Evolutionary conservation across 2,888 invertebrate genomes (phyloP), one percentile per base, ranked within the genome.

Genomic region (Mactromeris polynyma): DNA sequence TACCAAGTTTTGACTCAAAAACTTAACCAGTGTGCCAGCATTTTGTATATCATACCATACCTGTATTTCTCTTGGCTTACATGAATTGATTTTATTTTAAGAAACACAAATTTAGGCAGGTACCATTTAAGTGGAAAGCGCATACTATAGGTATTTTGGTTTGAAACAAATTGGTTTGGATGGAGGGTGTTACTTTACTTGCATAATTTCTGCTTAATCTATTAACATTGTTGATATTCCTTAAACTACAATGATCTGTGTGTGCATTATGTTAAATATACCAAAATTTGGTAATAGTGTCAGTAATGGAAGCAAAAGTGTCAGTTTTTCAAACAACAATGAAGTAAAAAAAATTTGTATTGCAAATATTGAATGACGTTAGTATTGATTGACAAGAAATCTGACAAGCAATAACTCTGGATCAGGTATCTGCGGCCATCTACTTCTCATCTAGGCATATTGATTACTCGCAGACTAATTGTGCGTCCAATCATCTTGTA

Each of bases 401-500:
- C 81, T 89, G 90, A 90, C 90, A 87, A 88, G 90, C 90, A 89
- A 91, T 91, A 91, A 89, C 46, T 73, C 46, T 42, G 79, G 58
- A 77, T 42, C 58, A 85, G 83, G 90, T 85, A 88, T 83, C 77
- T 17, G 54, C 86, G 73, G 81, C 91, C 84, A 90, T 92, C 92
- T 90, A 87, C 78, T 82, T 80, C 92, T 85, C 92, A 92, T 92
- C 89, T 83, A 36, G 11, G 51, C 42, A 36, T 92, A 92, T 92
- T 90, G 92, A 92, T 92, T 90, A 80, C 83, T 78, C 85, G 46
- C 85, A 88, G 85, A 88, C 92, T 92, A 92, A 92, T 92, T 92
- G 92, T 88, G 31, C 84, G 80, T 69, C 89, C 90, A 92, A 91
- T 92, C 92, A 90, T 90, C 85, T 81, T 78, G 90, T 88, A 90